Conservation (phyloP, 1,140 invertebrate genomes). For the Mizuhopecten yessoensis region DNA sequence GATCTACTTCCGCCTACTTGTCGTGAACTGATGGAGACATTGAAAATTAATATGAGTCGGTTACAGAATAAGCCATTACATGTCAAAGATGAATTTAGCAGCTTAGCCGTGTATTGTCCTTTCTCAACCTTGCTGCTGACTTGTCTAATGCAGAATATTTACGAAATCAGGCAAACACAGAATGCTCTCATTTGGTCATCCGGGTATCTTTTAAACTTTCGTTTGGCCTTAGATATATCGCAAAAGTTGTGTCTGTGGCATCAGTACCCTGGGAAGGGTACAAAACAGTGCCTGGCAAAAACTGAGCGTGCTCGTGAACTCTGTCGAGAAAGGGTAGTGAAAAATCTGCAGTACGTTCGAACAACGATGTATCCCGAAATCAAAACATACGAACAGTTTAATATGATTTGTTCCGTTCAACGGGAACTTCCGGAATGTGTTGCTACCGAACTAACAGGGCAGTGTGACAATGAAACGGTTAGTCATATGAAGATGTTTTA, state of each 20-base stretch:
- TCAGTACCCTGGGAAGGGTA: neutral
- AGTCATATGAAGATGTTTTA: neutral
- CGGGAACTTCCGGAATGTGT: constrained; percentile 11
- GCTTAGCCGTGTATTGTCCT: neutral
- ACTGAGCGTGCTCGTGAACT: neutral
- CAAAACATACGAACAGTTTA: neutral
- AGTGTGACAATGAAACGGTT: neutral
- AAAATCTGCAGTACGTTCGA: neutral
- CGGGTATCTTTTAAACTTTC: constrained; percentile 33
- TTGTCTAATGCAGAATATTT: neutral
- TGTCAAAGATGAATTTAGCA: neutral
- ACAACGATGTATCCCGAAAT: constrained; percentile 24
- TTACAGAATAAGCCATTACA: neutral
- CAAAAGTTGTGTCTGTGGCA: neutral
- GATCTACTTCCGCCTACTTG: neutral
- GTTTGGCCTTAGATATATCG: neutral
- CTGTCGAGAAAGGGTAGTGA: neutral
- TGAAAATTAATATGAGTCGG: neutral
- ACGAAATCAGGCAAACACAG: neutral
- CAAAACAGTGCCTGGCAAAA: neutral
- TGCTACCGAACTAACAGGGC: neutral
- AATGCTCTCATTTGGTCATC: neutral
- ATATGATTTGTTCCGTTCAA: neutral
- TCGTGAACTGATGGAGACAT: neutral
- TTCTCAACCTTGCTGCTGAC: neutral